These are phyloP conservation scores for Grus americana DNA, from an alignment of 2,113 vertebrate species.

Conservation along the genomic window DNA sequence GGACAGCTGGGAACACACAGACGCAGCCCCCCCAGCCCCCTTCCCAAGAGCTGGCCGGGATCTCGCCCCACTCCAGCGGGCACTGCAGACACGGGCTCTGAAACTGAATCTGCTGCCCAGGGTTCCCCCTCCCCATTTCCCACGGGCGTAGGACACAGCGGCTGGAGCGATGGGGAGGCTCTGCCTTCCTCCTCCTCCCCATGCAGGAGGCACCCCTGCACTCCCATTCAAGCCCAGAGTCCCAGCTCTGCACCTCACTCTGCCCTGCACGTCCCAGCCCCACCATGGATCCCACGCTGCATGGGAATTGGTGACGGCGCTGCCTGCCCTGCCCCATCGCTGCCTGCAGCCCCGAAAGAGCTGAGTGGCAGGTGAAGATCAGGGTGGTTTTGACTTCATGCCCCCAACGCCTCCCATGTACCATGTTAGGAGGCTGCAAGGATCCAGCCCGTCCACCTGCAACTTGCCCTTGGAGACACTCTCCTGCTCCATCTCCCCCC, in stretches of 20 bases:
- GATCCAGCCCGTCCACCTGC: background rate
- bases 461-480: background rate
- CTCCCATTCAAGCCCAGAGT: background rate
- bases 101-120: background rate
- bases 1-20: constrained; percentile 76
- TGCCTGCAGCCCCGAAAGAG: background rate
- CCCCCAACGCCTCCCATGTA: background rate
- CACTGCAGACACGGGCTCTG: background rate
- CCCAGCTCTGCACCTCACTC: background rate
- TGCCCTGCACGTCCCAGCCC: background rate
- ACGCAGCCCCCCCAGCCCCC: background rate
- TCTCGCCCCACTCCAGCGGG: background rate
- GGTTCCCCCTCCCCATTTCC: background rate
- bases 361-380: background rate
- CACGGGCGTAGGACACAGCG: rapidly evolving
- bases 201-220: background rate
- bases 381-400: rapidly evolving
- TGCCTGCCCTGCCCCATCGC: background rate
- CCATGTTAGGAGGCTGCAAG: background rate
- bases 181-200: background rate
- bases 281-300: background rate
- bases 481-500: background rate
- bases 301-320: background rate
- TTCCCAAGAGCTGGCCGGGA: background rate
- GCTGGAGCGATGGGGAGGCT: background rate